Percentiles rank a stretch among this genome's conserved stretches.
phyloP scores from a whole-genome alignment of 2,113 vertebrate species.

The Peromyscus polionotus region DNA sequence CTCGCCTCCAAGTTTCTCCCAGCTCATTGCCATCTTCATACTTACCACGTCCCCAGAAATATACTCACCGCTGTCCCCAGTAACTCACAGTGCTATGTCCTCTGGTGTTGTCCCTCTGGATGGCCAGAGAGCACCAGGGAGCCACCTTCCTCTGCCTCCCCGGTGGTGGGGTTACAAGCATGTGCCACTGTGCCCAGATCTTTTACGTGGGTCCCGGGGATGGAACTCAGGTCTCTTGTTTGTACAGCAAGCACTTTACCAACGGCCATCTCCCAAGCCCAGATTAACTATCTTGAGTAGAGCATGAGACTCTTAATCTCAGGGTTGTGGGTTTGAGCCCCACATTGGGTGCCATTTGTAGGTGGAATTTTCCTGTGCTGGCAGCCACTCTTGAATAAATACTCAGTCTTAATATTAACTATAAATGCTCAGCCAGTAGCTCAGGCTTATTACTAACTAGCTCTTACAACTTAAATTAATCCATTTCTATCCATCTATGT shows the following conservation, averaged over 20 bases:
- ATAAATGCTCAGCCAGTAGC: no score
- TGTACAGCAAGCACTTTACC: not conserved
- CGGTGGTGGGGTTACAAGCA: not conserved
- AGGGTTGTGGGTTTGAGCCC: no score
- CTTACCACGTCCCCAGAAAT: not conserved
- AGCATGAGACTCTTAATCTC: no score
- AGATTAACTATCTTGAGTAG: not conserved
- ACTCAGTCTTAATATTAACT: no score
- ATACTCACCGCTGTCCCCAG: not conserved
- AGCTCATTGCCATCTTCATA: not conserved
- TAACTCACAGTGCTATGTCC: not conserved
- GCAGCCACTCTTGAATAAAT: no score
- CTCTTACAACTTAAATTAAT: no score
- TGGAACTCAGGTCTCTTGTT: not conserved
- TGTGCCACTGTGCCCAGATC: not conserved
- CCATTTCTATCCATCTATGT: no score
- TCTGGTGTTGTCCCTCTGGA: not conserved
- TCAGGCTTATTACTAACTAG: no score
- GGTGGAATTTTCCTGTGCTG: no score
- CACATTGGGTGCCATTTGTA: no score
- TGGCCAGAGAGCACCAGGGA: not conserved
- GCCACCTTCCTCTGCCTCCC: not conserved
- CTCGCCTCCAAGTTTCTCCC: not conserved
- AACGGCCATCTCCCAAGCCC: not conserved
- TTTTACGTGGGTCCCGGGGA: not conserved